Base-by-base conservation (phyloP, 2,113 vertebrate species). In the Tretioscincus oriximinensis region DNA sequence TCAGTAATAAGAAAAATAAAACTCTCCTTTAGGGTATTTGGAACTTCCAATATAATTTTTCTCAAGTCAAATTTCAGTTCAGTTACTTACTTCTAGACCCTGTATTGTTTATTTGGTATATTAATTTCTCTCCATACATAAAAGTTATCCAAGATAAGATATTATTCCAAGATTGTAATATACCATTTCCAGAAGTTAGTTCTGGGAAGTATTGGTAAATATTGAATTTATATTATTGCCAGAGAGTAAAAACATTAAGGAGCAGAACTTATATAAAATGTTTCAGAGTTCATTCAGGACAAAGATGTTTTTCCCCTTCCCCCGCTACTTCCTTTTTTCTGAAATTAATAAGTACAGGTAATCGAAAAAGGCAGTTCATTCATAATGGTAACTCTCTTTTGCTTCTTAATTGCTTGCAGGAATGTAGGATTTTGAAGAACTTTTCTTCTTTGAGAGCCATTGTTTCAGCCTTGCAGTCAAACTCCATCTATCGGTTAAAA, bases 391-490 rank as follows among this genome's bases (percentile, higher is more conserved):
- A 94, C 87, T 89, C 82, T 81, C 65, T 90, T 88, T 41, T 92
- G 77, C 93, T 90, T 89, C 89, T 86, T 78, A 83, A 89, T 92
- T 54, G 0, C 89, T 91, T 72, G 74, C 95, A 99, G 98, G 98
- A 98, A 93, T 99, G 98, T 75, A 94, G 98, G 82, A 97, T 99
- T 85, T 96, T 98, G 76, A 99, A 99, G 93, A 98, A 99, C 89
- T 99, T 98, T 84, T 99, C 98, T 5, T 99, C 98, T 31, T 95
- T 99, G 89, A 94, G 96, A 87, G 97, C 98, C 90, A 97, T 99
- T 29, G 93, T 98, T 76, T 98, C 98, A 0, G 97, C 98, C 0
- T 94, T 99, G 87, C 97, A 99, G 94, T 98, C 97, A 88, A 97
- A 96, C 89, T 96, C 97, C 80, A 94, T 99, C 89, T 99, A 98